Percentiles rank a stretch among this genome's conserved stretches.
Conservation (phyloP, 2,113 vertebrate genomes). For the Noctilio leporinus region DNA sequence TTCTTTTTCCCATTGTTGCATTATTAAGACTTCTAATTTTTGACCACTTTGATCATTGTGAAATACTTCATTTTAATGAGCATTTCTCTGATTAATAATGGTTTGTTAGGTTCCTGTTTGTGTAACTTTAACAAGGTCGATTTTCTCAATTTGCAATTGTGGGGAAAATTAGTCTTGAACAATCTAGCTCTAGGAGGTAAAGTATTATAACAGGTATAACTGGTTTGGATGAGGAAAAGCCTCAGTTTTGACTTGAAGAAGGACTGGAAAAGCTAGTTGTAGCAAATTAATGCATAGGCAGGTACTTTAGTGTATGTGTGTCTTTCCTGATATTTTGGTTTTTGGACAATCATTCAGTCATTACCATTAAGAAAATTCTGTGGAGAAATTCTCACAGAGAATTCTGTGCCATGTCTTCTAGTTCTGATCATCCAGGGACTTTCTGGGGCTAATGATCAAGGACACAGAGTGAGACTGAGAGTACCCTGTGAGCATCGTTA, state of each 20-base stretch:
- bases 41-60: not conserved
- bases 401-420: not conserved
- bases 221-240: conserved; percentile 51
- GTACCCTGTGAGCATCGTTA: not conserved
- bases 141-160: not conserved
- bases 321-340: not conserved
- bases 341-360: not conserved
- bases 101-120: not conserved
- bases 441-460: not conserved
- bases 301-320: not conserved
- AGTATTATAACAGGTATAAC: conserved; percentile 43
- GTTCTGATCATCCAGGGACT: not conserved
- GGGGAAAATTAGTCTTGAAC: not conserved
- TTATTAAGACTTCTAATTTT: not conserved
- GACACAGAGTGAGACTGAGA: not conserved
- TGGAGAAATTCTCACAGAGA: not conserved
- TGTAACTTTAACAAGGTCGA: not conserved
- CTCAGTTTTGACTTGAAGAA: no score
- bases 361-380: not conserved
- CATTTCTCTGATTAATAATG: not conserved
- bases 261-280: not conserved
- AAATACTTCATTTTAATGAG: not conserved
- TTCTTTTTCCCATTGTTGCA: not conserved
- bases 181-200: not conserved
- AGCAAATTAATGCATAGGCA: not conserved